Conservation (phyloP, 2,113 vertebrate genomes). For the Oreotrochilus melanogaster region DNA sequence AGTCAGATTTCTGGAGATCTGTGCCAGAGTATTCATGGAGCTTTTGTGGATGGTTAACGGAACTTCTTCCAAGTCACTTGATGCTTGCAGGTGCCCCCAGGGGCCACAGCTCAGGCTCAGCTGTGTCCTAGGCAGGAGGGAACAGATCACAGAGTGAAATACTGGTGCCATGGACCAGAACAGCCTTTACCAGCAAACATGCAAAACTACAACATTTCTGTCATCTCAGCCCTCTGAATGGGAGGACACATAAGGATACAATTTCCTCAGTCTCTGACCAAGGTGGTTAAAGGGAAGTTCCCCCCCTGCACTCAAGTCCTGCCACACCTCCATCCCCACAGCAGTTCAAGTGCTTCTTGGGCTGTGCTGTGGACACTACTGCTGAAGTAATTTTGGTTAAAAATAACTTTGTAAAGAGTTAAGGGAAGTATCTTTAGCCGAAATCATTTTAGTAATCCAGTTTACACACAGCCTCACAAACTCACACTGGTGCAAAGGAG, state of each 20-base stretch:
- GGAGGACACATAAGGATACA: not conserved
- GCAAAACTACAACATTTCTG: not conserved
- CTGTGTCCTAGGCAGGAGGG: not conserved
- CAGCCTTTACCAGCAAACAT: not conserved
- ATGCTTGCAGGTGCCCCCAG: not conserved
- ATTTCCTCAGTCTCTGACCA: not conserved
- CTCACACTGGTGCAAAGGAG: not conserved
- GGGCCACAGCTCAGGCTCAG: not conserved
- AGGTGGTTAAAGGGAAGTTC: not conserved
- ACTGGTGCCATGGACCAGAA: not conserved
- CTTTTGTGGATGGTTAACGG: not conserved
- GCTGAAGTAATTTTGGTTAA: conserved; percentile 49
- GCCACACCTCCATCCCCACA: not conserved
- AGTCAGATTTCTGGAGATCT: not conserved
- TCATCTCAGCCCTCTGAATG: not conserved
- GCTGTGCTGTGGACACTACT: not conserved
- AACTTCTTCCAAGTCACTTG: not conserved
- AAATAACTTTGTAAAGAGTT: conserved; percentile 63
- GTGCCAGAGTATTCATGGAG: not conserved
- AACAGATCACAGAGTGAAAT: not conserved
- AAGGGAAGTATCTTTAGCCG: conserved; percentile 48
- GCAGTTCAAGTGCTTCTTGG: not conserved
- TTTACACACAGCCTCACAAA: conserved; percentile 26
- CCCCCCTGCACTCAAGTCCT: not conserved
- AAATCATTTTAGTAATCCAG: conserved; percentile 41